These are phyloP conservation scores for Pollicipes pollicipes DNA, from an alignment of 1,140 invertebrate genomes.

Conservation along the genomic window DNA sequence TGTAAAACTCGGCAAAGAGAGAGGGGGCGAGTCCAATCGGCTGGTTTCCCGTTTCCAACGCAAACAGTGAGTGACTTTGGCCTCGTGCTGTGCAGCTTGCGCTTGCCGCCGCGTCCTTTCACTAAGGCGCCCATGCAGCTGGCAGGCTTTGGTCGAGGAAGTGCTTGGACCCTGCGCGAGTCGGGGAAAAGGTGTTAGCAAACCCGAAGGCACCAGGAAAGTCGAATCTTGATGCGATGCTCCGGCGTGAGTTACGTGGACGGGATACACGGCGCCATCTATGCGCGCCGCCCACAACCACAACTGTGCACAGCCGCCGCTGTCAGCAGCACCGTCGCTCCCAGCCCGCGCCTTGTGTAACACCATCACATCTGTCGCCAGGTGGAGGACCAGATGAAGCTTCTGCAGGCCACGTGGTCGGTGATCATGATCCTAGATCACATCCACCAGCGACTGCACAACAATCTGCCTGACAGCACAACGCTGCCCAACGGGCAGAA, in stretches of 20 bases:
- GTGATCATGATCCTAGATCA: constrained; percentile 93
- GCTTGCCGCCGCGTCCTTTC: too few species aligned
- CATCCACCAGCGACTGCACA: constrained; percentile 87
- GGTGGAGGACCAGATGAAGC: constrained; percentile 50
- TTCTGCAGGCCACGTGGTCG: constrained; percentile 92
- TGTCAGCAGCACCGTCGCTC: neutral
- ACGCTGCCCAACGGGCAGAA: constrained; percentile 87
- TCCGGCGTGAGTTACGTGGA: too few species aligned
- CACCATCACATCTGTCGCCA: neutral
- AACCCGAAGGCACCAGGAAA: too few species aligned
- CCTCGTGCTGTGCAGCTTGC: too few species aligned
- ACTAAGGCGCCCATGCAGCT: too few species aligned
- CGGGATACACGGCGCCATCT: neutral
- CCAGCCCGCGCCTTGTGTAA: neutral
- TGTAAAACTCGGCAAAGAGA: neutral
- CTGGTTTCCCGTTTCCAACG: neutral
- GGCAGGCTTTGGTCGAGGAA: too few species aligned
- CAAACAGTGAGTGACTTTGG: neutral
- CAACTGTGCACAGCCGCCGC: neutral
- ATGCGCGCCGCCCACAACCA: neutral
- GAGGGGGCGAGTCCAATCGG: neutral
- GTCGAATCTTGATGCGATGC: too few species aligned
- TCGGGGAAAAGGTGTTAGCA: too few species aligned
- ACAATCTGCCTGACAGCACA: constrained; percentile 69
- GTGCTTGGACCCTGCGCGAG: too few species aligned